Base-by-base conservation (phyloP, 1,140 invertebrate species). In the Neodiprion pinetum region DNA sequence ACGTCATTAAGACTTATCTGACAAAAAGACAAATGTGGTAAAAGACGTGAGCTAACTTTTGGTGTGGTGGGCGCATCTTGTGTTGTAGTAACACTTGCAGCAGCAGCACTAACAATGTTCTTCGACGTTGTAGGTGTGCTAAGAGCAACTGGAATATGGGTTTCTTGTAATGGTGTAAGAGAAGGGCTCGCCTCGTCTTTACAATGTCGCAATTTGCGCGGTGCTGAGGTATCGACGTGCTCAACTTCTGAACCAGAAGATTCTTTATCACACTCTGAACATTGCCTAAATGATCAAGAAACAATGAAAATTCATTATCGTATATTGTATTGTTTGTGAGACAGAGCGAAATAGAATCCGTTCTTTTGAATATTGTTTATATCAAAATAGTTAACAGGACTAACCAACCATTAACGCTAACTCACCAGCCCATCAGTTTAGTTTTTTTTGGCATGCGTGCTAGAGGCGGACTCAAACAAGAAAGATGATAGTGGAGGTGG, bases 361-460 rank as follows among this genome's bases (percentile, higher is more conserved):
- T 4, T 40, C 28, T 40, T 40, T 40, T 5, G 1, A 40, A 21
- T 74, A 71, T 40, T 65, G 14, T 7, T 17, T 23, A 53, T 28
- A 48, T 70, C 2, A 40, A 73, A 68, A 48, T 70, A 61, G 40
- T 68, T 21, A 67, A 40, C 66, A 74, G 75, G 17, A 21, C 17
- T 40, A 40, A 40, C 28, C 48, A 72, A 21, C 14, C 9, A 40
- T 40, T 5, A 40, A 53, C 14, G 12, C 70, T 71, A 67, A 85
- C 86, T 85, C 86, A 95, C 97, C 97, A 99, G 80, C 96, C 97
- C 90, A 91, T 96, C 5, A 95, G 91, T 88, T 97, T 97, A 28
- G 96, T 97, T 90, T 98, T 98, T 85, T 97, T 97, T 1, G 98
- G 98, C 89, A 98, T 95, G 70, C 97, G 91, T 12, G 95, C 94